Percentiles rank a stretch among this genome's conserved stretches.
phyloP scores from a whole-genome alignment of 1,140 invertebrate genomes.

The Bombus huntii region DNA sequence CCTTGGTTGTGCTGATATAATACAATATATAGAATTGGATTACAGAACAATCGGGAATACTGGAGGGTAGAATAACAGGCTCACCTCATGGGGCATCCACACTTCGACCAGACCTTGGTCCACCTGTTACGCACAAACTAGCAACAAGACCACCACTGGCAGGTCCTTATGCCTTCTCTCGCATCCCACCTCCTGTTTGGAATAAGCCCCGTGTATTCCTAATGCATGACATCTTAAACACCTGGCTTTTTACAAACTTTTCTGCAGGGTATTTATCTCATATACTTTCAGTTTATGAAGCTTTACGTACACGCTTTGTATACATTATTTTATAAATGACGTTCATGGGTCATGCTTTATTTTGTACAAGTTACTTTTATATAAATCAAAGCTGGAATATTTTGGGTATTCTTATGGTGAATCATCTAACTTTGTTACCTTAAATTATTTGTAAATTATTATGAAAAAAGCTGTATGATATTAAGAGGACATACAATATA shows the following conservation, averaged over 20 bases:
- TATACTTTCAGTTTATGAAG: constrained; percentile 67
- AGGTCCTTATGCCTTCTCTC: constrained; percentile 95
- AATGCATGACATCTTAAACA: constrained; percentile 87
- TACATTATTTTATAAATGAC: constrained; percentile 53
- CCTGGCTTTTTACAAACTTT: constrained; percentile 93
- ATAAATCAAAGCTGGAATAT: constrained; percentile 20
- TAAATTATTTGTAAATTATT: neutral
- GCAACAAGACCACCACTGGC: constrained; percentile 91
- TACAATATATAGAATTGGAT: constrained; percentile 78
- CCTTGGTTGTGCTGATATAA: constrained; percentile 46
- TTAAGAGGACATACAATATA: neutral
- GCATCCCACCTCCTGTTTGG: constrained; percentile 91
- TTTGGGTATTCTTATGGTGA: constrained; percentile 13
- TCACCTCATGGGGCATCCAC: constrained; percentile 79
- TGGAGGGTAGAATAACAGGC: constrained; percentile 81
- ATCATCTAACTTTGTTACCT: neutral
- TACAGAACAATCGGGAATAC: constrained; percentile 77
- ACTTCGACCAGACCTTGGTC: constrained; percentile 81
- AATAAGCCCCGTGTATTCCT: constrained; percentile 91
- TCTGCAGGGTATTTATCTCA: constrained; percentile 87
- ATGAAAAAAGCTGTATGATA: neutral
- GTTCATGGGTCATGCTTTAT: constrained; percentile 39
- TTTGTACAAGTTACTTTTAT: constrained; percentile 40
- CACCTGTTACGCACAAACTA: constrained; percentile 84
- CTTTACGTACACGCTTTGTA: constrained; percentile 55